Base-by-base conservation (phyloP, 2,113 vertebrate genomes). In the Corythoichthys haematopterus region DNA sequence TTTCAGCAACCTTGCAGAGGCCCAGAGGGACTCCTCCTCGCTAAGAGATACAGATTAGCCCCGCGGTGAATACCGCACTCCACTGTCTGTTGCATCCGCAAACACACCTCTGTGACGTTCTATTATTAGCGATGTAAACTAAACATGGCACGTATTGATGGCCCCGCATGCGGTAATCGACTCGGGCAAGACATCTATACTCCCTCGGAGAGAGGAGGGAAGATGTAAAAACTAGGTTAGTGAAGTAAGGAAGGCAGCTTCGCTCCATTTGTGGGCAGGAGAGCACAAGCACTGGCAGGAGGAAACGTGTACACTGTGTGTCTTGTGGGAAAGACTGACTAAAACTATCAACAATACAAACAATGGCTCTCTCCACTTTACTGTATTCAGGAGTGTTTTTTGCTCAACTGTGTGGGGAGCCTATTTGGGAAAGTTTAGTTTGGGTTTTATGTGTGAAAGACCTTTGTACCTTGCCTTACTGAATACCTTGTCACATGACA, bases 161-260 rank as follows among this genome's bases (percentile, higher is more conserved):
- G 74, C 46, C 73, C 13, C 10, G 4, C 58, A 65, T 20, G 62
- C 68, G 45, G 75, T 70, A 83, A 84, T 72, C 16, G 50, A 71
- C 70, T 79, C 3, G 4, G 64, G 77, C 52, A 51, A 85, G 77
- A 79, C 76, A 84, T 77, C 71, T 64, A 62, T 72, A 77, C 79
- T 77, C 83, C 80, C 74, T 70, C 2, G 0, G 73, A 74, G 73
- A 71, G 66, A 69, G 15, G 64, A 50, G 67, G 46, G 66, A 71
- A 45, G 64, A 47, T 57, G 66, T 50, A 62, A 72, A 76, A 86
- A 88, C 76, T 85, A 87, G 86, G 88, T 87, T 87, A 85, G 46
- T 16, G 66, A 81, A 80, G 76, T 82, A 74, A 74, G 79, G 72
- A 70, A 60, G 55, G 61, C 80, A 72, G 81, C 73, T 65, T 82